Evolutionary conservation across 2,113 vertebrate genomes (phyloP), one percentile per base, ranked within the genome.

Genomic region (Larimichthys crocea): DNA sequence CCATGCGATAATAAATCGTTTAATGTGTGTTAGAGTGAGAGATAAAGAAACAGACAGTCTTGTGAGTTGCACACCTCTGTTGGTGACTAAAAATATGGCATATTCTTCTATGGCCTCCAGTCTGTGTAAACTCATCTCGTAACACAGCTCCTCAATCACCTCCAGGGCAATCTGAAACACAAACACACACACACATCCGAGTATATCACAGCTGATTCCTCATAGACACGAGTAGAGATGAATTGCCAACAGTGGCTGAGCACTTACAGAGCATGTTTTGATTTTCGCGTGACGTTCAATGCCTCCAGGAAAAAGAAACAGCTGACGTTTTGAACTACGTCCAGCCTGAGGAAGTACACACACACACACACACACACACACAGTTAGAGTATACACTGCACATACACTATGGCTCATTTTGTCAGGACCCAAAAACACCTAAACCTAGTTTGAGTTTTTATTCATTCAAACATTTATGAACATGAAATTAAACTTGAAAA

Each of bases 321-420:
- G 95, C 92, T 99, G 98, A 20, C 98, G 96, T 87, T 99, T 99
- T 64, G 98, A 97, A 64, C 97, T 99, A 68, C 98, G 96, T 59
- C 98, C 98, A 0, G 98, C 97, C 98, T 99, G 88, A 0, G 5
- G 48, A 71, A 68, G 10, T 2, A 40, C 10, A 59, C 60, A 70
- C n/a, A 87, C 42, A 86, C 10, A 59, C 60, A 70, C n/a, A 87
- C 42, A 86, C 40, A 16, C 44, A 81, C 10, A 59, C 60, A 73
- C n/a, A 26, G 10, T 62, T 17, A 24, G 3, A 4, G 8, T 63
- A 7, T n/a, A 3, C 22, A 59, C 2, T 1, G 19, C 7, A 52
- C 29, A 78, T 8, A 66, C 14, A 75, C 44, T 46, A 46, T 46
- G 44, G 44, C 44, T 46, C 10, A 46, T 14, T 49, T 76, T 53